Evolutionary conservation across 23 tunicate genomes (phyloP).

Genomic region (Halocynthia roretzi): DNA sequence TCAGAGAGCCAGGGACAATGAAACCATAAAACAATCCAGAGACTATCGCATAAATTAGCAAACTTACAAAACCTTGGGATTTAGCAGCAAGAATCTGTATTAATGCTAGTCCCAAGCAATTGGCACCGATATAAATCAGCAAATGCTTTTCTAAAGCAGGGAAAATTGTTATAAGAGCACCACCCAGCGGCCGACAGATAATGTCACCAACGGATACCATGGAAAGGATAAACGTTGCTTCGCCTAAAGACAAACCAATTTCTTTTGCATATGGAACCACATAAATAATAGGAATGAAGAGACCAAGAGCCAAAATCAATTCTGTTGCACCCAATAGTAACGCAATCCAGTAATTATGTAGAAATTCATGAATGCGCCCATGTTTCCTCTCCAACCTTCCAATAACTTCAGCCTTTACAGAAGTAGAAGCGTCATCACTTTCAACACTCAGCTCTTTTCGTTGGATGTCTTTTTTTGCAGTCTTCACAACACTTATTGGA

Average conservation of each 20-base stretch:
- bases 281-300: constrained; percentile 31
- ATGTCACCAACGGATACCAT: constrained; percentile 50
- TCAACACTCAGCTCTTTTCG: neutral
- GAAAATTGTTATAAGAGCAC: constrained; percentile 10
- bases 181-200: constrained; percentile 36
- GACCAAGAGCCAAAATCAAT: constrained; percentile 3
- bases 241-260: constrained; percentile 8
- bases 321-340: constrained; percentile 17
- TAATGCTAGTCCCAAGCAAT: constrained; percentile 1
- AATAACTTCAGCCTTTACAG: too few species aligned
- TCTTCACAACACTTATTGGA: constrained; percentile 29
- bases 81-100: constrained; percentile 4
- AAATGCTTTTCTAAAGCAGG: constrained; percentile 15
- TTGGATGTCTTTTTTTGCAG: constrained; percentile 8
- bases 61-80: neutral
- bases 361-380: neutral
- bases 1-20: constrained; percentile 9
- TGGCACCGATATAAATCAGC: constrained; percentile 2
- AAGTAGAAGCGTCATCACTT: neutral
- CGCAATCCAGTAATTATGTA: constrained; percentile 39
- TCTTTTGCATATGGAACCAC: constrained; percentile 39
- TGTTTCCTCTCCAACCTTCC: too few species aligned
- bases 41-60: constrained; percentile 8
- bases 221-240: constrained; percentile 41
- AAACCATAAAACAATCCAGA: constrained; percentile 37